A percentile compares a stretch with the other conserved stretches of the same genome.
Conservation (phyloP, 2,113 vertebrate genomes). For the Sinosuthora webbiana region DNA sequence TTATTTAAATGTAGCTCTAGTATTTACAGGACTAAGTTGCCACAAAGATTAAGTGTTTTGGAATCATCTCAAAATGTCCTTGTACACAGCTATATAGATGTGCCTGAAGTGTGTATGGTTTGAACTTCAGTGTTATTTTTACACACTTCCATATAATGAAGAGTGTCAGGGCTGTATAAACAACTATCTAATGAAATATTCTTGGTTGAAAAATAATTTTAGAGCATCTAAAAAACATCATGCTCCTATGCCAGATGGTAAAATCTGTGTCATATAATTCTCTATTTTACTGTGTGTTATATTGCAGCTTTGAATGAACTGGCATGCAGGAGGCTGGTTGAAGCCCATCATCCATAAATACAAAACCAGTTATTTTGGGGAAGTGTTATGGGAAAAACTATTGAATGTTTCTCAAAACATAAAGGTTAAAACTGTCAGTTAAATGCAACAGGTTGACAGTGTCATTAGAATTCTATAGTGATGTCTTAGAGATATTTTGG, state of each 20-base stretch:
- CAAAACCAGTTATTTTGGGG: background rate
- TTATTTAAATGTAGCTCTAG: background rate
- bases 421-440: conserved; percentile 26
- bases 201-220: conserved; percentile 4
- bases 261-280: background rate
- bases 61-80: background rate
- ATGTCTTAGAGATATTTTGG: background rate
- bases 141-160: background rate
- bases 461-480: background rate
- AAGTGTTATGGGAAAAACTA: background rate
- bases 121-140: background rate
- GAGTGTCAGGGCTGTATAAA: background rate
- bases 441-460: background rate
- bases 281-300: background rate
- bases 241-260: background rate
- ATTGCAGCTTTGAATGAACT: conserved; percentile 2
- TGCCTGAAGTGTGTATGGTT: background rate
- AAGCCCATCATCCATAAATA: background rate
- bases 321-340: background rate
- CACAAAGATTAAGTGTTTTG: background rate
- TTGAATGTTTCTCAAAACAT: background rate
- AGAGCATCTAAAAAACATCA: background rate
- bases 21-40: background rate
- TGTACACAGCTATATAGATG: background rate
- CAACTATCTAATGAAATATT: background rate